Base-by-base conservation (phyloP, 2,797 vertebrate species). In the Acestrorhynchus altus region DNA sequence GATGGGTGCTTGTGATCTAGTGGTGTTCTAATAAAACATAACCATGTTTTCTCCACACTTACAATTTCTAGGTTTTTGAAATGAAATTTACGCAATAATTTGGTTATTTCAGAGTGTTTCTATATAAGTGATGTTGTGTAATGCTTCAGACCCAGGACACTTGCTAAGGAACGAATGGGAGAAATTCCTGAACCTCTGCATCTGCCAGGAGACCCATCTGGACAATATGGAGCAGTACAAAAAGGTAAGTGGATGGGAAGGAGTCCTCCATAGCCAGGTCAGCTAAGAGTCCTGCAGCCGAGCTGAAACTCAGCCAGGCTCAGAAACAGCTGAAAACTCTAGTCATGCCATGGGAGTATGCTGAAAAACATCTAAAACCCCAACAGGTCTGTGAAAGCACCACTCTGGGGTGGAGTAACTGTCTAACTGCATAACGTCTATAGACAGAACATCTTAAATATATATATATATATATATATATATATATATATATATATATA, bases 171-270 rank as follows among this genome's bases (percentile, higher is more conserved):
- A 84, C 0, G 96, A 98, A 81, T 99, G 98, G 98, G 96, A 99
- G 91, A 95, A 95, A 82, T 98, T 98, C 85, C 94, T 99, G 79
- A 99, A 99, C 74, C 92, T 99, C 73, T 99, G 97, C 87, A 98
- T 99, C 87, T 98, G 97, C 88, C 95, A 99, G 78, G 98, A 99
- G 90, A 93, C 92, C 8, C 98, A 98, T 9, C 90, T 99, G 88
- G 94, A 96, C 81, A 96, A 88, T 0, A 88, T 97, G 81, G 96
- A 98, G 85, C 94, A 91, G 4, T 98, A 93, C 52, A 96, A 93
- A 84, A 94, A 89, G 95, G 98, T 98, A 90, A 72, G 10, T 13
- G 8, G 31, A 74, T 61, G 72, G 31, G 26, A 66, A 65, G 46
- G 9, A 63, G 44, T 8, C 2, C 16, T 68, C 1, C 0, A 26